Evolutionary conservation across 2,888 invertebrate genomes (phyloP), one percentile per base, ranked within the genome.

Genomic region (Tricholauxania praeusta): DNA sequence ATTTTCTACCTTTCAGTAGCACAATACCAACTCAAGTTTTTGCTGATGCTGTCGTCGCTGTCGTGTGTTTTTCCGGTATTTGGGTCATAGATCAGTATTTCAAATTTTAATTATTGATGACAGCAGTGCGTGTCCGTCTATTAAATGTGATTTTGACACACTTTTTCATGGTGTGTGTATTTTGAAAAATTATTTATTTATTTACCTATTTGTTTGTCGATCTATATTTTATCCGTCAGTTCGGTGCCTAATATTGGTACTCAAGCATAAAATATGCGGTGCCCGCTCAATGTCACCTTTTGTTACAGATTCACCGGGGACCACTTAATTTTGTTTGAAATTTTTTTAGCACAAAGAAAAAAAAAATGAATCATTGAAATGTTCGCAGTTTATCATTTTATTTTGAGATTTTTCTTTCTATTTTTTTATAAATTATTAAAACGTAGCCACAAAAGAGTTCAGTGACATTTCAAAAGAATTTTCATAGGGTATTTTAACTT

Each of bases 61-160:
- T n/a, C 60, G 22, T 28, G 19, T 60, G 28, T 28, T 22, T 49
- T 49, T 64, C 22, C 64, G 8, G 48, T 52, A 69, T 68, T 47
- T 60, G 28, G 69, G 69, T 69, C 69, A 47, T 12, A 49, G 51
- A 69, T 69, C 69, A 51, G 57, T 49, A 60, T 51, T 59, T 59
- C 22, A 49, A 51, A 14, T 47, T 48, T 48, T 49, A 69, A 59
- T 69, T 60, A 51, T 59, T 12, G 32, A 22, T 15, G 60, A 22
- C 57, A 57, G 39, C 57, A 12, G 7, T 53, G 15, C 49, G 17
- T 19, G 17, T 19, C n/a, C 48, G 19, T 19, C n/a, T 53, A 53
- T 53, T 53, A 17, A 17, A 57, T 17, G 19, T 48, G 69, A 39
- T 69, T 60, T 59, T 69, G 60, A 60, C 69, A 69, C 59, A 67